A percentile compares a stretch with the other conserved stretches of the same genome.
These are phyloP conservation scores for Aphodius sticticus DNA, from an alignment of 2,888 invertebrate genomes.

Conservation along the genomic window DNA sequence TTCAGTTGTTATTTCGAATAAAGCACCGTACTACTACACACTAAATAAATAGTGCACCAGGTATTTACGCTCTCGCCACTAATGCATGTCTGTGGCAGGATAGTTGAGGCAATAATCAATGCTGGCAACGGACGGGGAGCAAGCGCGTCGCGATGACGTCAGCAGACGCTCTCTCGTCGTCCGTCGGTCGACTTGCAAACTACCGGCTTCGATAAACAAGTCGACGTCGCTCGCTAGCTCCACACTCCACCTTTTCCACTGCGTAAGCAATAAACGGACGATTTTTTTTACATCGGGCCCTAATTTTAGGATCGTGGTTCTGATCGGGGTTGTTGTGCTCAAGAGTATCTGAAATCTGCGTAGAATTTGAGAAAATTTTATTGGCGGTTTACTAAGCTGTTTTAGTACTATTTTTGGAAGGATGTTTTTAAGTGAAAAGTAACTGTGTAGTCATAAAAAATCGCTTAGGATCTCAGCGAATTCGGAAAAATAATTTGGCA, in stretches of 20 bases:
- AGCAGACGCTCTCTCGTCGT: conserved; percentile 49
- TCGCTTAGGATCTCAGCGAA: no score
- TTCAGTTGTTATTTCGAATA: neutral
- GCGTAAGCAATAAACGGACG: neutral
- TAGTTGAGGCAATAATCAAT: conserved; percentile 55
- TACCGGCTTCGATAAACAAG: conserved; percentile 36
- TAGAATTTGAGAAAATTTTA: no score
- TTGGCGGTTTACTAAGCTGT: no score
- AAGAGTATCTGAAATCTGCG: no score
- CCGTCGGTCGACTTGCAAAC: conserved; percentile 33
- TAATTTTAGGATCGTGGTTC: neutral
- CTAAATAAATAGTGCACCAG: conserved; percentile 49
- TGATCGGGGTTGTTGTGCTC: neutral
- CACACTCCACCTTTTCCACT: conserved; percentile 11
- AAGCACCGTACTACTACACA: conserved; percentile 37
- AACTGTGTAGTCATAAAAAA: no score
- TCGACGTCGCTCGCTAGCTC: conserved; percentile 5
- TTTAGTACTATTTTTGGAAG: no score
- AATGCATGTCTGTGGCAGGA: conserved; percentile 51
- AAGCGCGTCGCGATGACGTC: conserved; percentile 59
- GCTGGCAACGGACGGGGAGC: conserved; percentile 50
- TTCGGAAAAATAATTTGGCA: no score
- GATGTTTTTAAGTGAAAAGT: no score
- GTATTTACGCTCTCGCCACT: conserved; percentile 48
- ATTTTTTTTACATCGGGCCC: neutral